Conservation (phyloP, 2,888 invertebrate genomes). For the Melinopterus prodromus region DNA sequence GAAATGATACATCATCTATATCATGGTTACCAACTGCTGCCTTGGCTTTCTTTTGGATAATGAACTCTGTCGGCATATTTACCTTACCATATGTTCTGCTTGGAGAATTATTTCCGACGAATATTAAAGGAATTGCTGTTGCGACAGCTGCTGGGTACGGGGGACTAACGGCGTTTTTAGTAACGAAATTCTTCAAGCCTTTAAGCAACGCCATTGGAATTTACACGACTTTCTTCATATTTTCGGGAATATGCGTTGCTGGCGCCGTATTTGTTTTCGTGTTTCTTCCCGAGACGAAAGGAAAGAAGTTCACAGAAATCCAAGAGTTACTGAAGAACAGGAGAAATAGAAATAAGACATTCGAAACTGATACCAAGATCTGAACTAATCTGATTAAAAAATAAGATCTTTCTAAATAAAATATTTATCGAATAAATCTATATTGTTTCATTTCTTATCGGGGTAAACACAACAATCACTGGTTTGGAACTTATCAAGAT, state of each 20-base stretch:
- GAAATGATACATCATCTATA: constrained; percentile 56
- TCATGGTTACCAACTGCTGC: constrained; percentile 66
- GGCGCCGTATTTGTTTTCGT: constrained; percentile 67
- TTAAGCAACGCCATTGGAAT: constrained; percentile 66
- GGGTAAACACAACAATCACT: too few relatives aligned
- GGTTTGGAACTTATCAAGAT: background rate
- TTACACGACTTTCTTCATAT: constrained; percentile 68
- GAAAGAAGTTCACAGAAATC: constrained; percentile 69
- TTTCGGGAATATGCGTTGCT: constrained; percentile 63
- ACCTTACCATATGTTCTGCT: constrained; percentile 69
- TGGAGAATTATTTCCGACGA: constrained; percentile 70
- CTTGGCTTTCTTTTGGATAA: constrained; percentile 65
- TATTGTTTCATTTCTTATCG: background rate
- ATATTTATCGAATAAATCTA: background rate
- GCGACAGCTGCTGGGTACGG: constrained; percentile 66
- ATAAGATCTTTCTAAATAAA: background rate
- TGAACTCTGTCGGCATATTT: constrained; percentile 68
- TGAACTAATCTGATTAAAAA: background rate
- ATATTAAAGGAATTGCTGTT: constrained; percentile 69
- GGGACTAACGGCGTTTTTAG: constrained; percentile 65
- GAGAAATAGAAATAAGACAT: background rate
- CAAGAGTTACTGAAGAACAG: constrained; percentile 63
- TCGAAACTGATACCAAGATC: background rate
- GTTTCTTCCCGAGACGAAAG: constrained; percentile 70
- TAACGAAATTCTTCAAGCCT: constrained; percentile 68